Evolutionary conservation across 2,888 invertebrate genomes (phyloP).

Genomic region (Eretmocerus hayati): DNA sequence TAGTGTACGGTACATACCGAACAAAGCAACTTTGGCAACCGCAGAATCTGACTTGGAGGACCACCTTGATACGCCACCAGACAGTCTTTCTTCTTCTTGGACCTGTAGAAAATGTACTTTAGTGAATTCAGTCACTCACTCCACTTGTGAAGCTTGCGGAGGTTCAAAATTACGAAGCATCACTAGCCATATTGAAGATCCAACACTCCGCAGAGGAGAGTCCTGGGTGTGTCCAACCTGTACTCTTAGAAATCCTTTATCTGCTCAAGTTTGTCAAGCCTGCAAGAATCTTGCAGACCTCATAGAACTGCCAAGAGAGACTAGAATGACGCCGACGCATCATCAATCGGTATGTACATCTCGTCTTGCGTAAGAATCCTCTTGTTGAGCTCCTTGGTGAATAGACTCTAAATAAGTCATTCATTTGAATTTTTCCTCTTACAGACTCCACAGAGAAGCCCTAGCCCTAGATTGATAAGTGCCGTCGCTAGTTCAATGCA

Average conservation of each 20-base stretch:
- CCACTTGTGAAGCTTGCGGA: slow-evolving; percentile 79
- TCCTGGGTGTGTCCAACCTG: slow-evolving; percentile 67
- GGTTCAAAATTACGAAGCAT: slow-evolving; percentile 72
- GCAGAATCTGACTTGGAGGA: slow-evolving; percentile 55
- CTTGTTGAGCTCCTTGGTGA: too few relatives aligned
- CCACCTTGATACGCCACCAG: slow-evolving; percentile 50
- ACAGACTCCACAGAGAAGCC: slow-evolving; percentile 38
- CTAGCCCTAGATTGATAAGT: slow-evolving; percentile 36
- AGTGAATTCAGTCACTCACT: slow-evolving; percentile 64
- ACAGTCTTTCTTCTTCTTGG: slow-evolving; percentile 53
- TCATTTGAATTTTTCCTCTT: too few relatives aligned
- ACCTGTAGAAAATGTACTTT: slow-evolving; percentile 83
- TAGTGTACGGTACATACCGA: slow-evolving; percentile 45
- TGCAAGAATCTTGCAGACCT: slow-evolving; percentile 60
- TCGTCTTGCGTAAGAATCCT: not conserved
- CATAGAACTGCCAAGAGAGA: slow-evolving; percentile 42
- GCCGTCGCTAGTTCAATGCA: slow-evolving; percentile 24
- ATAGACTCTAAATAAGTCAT: too few relatives aligned
- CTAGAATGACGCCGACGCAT: slow-evolving; percentile 18
- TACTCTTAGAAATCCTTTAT: slow-evolving; percentile 72
- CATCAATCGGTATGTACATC: slow-evolving; percentile 5
- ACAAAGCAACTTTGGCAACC: slow-evolving; percentile 42
- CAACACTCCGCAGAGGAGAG: slow-evolving; percentile 64
- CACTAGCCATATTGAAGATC: slow-evolving; percentile 54
- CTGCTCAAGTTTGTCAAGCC: slow-evolving; percentile 62